Evolutionary conservation across 2,113 vertebrate genomes (phyloP).

Genomic region (Gopherus evgoodei): DNA sequence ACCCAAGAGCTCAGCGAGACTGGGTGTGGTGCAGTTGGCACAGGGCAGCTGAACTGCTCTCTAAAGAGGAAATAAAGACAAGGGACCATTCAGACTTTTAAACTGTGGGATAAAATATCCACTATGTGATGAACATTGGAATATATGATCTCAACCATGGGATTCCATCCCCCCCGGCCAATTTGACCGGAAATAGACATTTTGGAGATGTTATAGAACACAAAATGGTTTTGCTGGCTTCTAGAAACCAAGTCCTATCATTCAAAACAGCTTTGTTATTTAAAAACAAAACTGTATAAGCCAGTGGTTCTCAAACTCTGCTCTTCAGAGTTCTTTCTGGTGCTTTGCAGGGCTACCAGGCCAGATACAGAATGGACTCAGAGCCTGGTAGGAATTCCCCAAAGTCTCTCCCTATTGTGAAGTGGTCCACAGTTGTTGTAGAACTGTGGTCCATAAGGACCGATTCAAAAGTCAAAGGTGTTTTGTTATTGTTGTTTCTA

Average conservation of each 20-base stretch:
- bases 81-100: background rate
- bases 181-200: background rate
- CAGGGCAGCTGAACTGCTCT: background rate
- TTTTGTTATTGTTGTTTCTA: accelerated
- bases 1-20: background rate
- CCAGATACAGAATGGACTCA: background rate
- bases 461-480: accelerated
- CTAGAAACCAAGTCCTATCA: background rate
- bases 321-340: background rate
- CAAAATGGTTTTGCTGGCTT: background rate
- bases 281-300: background rate
- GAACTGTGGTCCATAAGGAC: accelerated
- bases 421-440: background rate
- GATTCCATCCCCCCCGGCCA: background rate
- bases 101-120: background rate
- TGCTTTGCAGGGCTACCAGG: background rate
- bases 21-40: background rate
- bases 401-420: background rate
- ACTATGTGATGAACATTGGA: background rate
- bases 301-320: background rate
- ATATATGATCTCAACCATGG: background rate
- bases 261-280: background rate
- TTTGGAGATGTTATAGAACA: background rate
- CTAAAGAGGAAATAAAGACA: background rate
- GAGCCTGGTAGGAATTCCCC: background rate